These are phyloP conservation scores for Bolborhynchus lineola DNA, from an alignment of 2,113 vertebrate genomes.

Conservation along the genomic window DNA sequence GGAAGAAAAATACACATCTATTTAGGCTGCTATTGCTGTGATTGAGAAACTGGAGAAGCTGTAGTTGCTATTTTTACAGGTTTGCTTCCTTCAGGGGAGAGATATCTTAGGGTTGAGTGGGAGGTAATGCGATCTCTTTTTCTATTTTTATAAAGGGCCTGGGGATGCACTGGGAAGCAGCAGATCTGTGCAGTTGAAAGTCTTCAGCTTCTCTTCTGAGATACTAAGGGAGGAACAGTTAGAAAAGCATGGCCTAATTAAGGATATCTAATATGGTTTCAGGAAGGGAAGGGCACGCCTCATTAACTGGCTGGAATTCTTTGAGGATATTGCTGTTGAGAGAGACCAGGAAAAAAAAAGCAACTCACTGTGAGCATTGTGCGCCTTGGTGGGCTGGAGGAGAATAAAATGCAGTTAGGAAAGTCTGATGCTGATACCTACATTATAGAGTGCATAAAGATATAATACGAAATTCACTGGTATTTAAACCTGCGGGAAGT, in stretches of 20 bases:
- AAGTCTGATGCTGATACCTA: neutral
- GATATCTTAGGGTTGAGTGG: slow-evolving; percentile 44
- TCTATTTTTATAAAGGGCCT: slow-evolving; percentile 67
- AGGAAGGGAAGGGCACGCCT: slow-evolving; percentile 70
- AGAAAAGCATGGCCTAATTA: slow-evolving; percentile 73
- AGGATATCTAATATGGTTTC: slow-evolving; percentile 71
- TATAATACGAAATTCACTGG: neutral
- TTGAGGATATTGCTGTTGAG: slow-evolving; percentile 61
- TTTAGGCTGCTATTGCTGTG: slow-evolving; percentile 2
- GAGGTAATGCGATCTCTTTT: slow-evolving; percentile 61
- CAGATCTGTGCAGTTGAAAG: slow-evolving; percentile 57
- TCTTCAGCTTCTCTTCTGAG: slow-evolving; percentile 57
- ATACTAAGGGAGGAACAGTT: slow-evolving; percentile 61
- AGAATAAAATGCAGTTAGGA: neutral
- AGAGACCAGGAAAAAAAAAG: slow-evolving; percentile 31
- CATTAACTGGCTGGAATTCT: slow-evolving; percentile 71
- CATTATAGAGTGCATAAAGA: neutral
- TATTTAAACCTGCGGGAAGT: neutral
- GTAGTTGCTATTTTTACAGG: slow-evolving; percentile 60
- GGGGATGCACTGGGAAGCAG: slow-evolving; percentile 57
- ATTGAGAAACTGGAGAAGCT: slow-evolving; percentile 42
- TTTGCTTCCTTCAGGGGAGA: slow-evolving; percentile 57
- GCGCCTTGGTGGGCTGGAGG: neutral
- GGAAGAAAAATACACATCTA: slow-evolving; percentile 46
- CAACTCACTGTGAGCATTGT: slow-evolving; percentile 45